These are phyloP conservation scores for Scaptomyza cyrtandrae DNA, from an alignment of 2,888 invertebrate genomes.

Conservation along the genomic window DNA sequence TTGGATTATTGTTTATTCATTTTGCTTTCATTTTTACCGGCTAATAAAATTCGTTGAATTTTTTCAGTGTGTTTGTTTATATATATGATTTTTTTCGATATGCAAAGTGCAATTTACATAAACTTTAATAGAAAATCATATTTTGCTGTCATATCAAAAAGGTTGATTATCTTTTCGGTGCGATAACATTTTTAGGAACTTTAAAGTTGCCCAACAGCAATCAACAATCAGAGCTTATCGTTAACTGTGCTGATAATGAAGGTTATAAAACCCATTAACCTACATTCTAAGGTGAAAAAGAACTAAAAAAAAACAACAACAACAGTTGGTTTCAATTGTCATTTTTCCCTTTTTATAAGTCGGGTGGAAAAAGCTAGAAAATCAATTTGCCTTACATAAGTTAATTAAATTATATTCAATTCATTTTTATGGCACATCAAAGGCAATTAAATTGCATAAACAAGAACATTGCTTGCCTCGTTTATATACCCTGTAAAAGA, in stretches of 20 bases:
- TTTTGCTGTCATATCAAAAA: slow-evolving; percentile 25
- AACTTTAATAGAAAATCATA: slow-evolving; percentile 22
- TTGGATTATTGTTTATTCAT: slow-evolving; percentile 28
- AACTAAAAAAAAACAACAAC: neutral
- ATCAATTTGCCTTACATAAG: slow-evolving; percentile 15
- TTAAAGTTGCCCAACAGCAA: slow-evolving; percentile 22
- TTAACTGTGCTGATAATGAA: slow-evolving; percentile 44
- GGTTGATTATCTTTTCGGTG: neutral
- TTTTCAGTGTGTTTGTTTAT: slow-evolving; percentile 15
- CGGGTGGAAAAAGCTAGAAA: neutral
- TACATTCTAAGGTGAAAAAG: slow-evolving; percentile 24
- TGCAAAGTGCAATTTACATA: slow-evolving; percentile 54
- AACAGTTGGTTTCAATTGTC: slow-evolving; percentile 6
- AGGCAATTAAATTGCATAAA: slow-evolving; percentile 41
- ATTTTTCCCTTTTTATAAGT: neutral
- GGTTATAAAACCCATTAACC: slow-evolving; percentile 58
- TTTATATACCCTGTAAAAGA: no score
- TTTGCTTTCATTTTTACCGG: slow-evolving; percentile 30
- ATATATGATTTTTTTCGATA: slow-evolving; percentile 6
- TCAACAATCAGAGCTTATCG: slow-evolving; percentile 46
- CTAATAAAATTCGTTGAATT: slow-evolving; percentile 33
- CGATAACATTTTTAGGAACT: slow-evolving; percentile 8
- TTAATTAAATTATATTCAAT: slow-evolving; percentile 24
- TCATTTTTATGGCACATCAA: slow-evolving; percentile 38
- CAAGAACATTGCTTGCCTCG: no score